Conservation (phyloP, 2,888 invertebrate genomes). For the Thereva unica region DNA sequence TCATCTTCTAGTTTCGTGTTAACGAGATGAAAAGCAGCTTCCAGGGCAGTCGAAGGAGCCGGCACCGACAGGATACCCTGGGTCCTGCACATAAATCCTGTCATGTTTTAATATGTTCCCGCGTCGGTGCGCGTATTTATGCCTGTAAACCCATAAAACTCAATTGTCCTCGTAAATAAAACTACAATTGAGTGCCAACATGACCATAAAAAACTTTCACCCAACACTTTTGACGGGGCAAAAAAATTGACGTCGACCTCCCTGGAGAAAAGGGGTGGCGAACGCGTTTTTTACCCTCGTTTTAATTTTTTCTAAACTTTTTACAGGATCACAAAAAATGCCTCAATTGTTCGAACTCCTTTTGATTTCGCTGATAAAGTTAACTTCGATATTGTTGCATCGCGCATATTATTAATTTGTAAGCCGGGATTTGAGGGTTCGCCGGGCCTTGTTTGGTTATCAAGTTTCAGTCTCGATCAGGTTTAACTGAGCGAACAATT, state of each 20-base stretch:
- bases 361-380: conserved; percentile 41
- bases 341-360: conserved; percentile 18
- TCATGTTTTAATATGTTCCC: conserved; percentile 39
- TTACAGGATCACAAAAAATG: conserved; percentile 2
- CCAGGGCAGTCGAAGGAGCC: conserved; percentile 11
- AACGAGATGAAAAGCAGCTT: conserved; percentile 38
- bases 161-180: conserved; percentile 43
- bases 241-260: conserved; percentile 25
- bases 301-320: conserved; percentile 6
- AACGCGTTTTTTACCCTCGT: conserved; percentile 15
- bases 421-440: neutral
- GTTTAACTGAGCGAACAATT: no score
- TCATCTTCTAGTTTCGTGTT: neutral
- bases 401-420: neutral
- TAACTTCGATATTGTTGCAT: conserved; percentile 34
- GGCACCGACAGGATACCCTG: conserved; percentile 11
- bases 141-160: conserved; percentile 39
- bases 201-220: conserved; percentile 29
- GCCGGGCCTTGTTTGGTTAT: neutral
- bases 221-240: conserved; percentile 4
- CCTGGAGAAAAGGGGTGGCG: conserved; percentile 19
- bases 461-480: no score
- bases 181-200: conserved; percentile 43
- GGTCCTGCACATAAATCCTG: conserved; percentile 41
- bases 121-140: conserved; percentile 26